A percentile compares a stretch with the other conserved stretches of the same genome.
Conservation (phyloP, 1,140 invertebrate species). For the Elymnias hypermnestra region DNA sequence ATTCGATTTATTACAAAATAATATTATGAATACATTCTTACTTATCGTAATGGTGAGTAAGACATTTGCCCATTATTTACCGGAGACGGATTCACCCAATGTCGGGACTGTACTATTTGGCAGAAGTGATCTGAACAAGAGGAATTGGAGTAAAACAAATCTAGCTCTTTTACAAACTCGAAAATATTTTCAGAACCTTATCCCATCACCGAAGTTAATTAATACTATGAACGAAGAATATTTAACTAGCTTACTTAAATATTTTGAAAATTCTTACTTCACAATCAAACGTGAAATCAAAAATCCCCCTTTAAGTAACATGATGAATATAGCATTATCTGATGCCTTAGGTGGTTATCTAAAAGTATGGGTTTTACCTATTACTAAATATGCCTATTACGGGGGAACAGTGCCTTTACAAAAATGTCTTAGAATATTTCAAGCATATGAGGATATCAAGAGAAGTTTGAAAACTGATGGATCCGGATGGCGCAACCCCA, state of each 20-base stretch:
- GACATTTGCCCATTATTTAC: constrained; percentile 6
- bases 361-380: constrained; percentile 48
- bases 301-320: constrained; percentile 22
- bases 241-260: constrained; percentile 34
- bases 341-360: constrained; percentile 56
- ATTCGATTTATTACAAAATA: constrained; percentile 29
- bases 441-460: constrained; percentile 45
- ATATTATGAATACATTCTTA: constrained; percentile 24
- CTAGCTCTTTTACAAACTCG: constrained; percentile 40
- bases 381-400: constrained; percentile 52
- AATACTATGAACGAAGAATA: constrained; percentile 38
- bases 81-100: constrained; percentile 22
- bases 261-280: constrained; percentile 35
- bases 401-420: constrained; percentile 41
- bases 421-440: constrained; percentile 36
- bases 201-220: constrained; percentile 31
- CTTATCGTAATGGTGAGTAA: constrained; percentile 23
- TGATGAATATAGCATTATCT: constrained; percentile 44
- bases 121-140: constrained; percentile 25
- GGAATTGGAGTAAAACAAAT: constrained; percentile 30
- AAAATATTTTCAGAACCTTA: constrained; percentile 38
- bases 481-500: constrained; percentile 32
- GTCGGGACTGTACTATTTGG: constrained; percentile 52
- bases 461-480: constrained; percentile 44
- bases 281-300: constrained; percentile 33